A percentile compares a stretch with the other conserved stretches of the same genome.
phyloP scores from a whole-genome alignment of 2,797 vertebrate genomes.

The Rachycentron canadum region DNA sequence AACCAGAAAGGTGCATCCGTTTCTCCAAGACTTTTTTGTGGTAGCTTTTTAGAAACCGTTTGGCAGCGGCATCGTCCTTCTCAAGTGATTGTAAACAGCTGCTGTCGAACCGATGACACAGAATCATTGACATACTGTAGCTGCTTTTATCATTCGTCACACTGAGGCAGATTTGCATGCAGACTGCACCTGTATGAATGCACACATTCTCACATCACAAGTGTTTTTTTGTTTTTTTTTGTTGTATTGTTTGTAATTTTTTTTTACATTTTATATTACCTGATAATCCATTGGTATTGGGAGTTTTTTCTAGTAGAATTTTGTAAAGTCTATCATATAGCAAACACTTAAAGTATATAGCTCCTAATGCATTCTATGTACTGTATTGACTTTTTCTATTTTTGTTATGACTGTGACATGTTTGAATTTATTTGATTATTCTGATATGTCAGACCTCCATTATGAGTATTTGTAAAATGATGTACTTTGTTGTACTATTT shows the following conservation, averaged over 20 bases:
- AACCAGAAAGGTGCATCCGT: conserved; percentile 33
- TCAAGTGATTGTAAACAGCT: conserved; percentile 28
- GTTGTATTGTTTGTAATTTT: conserved; percentile 49
- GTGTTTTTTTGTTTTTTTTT: conserved; percentile 41
- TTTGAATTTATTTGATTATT: conserved; percentile 79
- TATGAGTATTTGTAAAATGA: conserved; percentile 84
- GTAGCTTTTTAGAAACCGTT: conserved; percentile 32
- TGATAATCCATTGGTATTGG: conserved; percentile 81
- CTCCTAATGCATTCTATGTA: conserved; percentile 84
- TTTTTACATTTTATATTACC: conserved; percentile 77
- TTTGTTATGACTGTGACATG: conserved; percentile 83
- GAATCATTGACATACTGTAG: conserved; percentile 53
- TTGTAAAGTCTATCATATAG: conserved; percentile 86
- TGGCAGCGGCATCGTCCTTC: conserved; percentile 30
- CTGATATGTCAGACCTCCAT: conserved; percentile 81
- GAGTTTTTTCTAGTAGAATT: conserved; percentile 87
- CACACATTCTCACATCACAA: conserved; percentile 66
- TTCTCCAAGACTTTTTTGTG: conserved; percentile 43
- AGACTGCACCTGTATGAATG: conserved; percentile 78
- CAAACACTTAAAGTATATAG: conserved; percentile 81
- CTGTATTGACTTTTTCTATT: conserved; percentile 86
- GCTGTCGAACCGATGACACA: conserved; percentile 39
- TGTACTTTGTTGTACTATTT: conserved; percentile 84
- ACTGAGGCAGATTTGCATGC: conserved; percentile 78
- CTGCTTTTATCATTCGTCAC: conserved; percentile 73